Evolutionary conservation across 2,888 invertebrate genomes (phyloP), one percentile per base, ranked within the genome.

Genomic region (Bimastos eiseni): DNA sequence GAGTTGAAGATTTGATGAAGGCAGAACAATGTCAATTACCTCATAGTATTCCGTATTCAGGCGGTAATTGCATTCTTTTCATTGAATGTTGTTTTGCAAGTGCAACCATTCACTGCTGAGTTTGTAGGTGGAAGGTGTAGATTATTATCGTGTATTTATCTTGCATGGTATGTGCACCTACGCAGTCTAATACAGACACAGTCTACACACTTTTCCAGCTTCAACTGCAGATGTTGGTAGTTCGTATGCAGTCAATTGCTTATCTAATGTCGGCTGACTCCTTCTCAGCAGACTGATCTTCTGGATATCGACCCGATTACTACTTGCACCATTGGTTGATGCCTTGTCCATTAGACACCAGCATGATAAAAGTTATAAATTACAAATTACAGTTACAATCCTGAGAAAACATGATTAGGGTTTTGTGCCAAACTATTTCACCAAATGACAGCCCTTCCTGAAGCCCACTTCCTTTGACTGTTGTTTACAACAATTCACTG

Each of bases 101-200:
- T 70, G 30, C 70, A 70, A n/a, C 70, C 70, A 70, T 70, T 70
- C 13, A 70, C 70, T 70, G 70, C 70, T 70, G 70, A 11, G 30
- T 70, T 49, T 70, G n/a, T 70, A 70, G 70, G 70, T 70, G 70
- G 70, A 70, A 70, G n/a, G n/a, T 70, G 70, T n/a, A n/a, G 70
- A 70, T n/a, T 70, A 70, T 70, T 70, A n/a, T n/a, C 13, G 70
- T 11, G 30, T 13, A n/a, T 70, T 30, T 70, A 70, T 30, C 30
- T 70, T 70, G 70, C 70, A 30, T 70, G 70, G 70, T n/a, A 30
- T 70, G 70, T 70, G 5, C 70, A 70, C 70, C 70, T 70, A 70
- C 70, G n/a, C 70, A n/a, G 8, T 70, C 30, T n/a, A 30, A 55
- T 30, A 30, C 55, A 55, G 24, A 55, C 55, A 21, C 49, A 4